Conservation (phyloP, 2,113 vertebrate genomes). For the Tetraodon nigroviridis region DNA sequence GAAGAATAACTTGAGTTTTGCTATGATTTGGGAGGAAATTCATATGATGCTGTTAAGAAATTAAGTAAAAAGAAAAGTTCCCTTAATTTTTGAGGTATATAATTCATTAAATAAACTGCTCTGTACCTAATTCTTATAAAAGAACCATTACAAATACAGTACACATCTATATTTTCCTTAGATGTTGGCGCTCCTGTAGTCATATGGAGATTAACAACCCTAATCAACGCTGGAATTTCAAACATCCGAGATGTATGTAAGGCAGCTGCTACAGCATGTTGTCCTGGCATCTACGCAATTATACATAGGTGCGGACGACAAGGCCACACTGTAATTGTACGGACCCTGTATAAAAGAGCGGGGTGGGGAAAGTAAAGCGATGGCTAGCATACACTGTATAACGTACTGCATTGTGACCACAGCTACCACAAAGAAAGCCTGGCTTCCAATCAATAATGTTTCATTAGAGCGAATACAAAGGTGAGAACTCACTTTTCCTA, state of each 20-base stretch:
- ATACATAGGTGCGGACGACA: slow-evolving; percentile 40
- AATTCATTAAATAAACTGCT: too few relatives aligned
- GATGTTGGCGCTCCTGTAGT: neutral
- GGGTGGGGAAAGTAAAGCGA: neutral
- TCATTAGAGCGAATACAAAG: slow-evolving; percentile 29
- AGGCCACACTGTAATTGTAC: slow-evolving; percentile 57
- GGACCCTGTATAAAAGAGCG: slow-evolving; percentile 45
- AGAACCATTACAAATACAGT: too few relatives aligned
- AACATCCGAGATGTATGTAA: slow-evolving; percentile 46
- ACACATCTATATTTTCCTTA: neutral
- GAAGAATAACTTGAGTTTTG: neutral
- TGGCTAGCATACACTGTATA: slow-evolving; percentile 2
- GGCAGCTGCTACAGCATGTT: slow-evolving; percentile 42
- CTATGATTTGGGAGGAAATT: neutral
- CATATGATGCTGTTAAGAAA: neutral
- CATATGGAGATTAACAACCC: neutral
- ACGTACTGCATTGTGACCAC: slow-evolving; percentile 35
- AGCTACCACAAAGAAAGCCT: slow-evolving; percentile 25
- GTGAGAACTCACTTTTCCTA: slow-evolving; percentile 1
- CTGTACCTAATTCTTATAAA: too few relatives aligned
- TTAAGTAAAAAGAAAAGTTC: neutral
- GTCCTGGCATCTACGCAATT: slow-evolving; percentile 50
- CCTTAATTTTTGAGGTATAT: too few relatives aligned
- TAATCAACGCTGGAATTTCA: slow-evolving; percentile 23
- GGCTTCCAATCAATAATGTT: slow-evolving; percentile 35